Percentiles rank a stretch among this genome's conserved stretches.
These are phyloP conservation scores for Muscicapa adusta DNA, from an alignment of 2,113 vertebrate species.

Conservation along the genomic window DNA sequence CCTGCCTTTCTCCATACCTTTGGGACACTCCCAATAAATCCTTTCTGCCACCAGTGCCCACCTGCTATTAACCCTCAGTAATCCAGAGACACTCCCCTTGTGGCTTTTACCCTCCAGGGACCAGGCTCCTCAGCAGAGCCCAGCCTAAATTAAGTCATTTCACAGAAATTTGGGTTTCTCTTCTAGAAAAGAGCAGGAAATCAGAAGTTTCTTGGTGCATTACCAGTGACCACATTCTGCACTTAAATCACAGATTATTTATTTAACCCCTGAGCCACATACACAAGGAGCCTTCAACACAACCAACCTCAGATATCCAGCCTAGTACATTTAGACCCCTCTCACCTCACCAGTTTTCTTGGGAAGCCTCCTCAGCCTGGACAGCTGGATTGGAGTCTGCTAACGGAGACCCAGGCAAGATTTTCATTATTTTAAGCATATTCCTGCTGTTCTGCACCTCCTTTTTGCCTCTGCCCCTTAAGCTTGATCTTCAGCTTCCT, in stretches of 20 bases:
- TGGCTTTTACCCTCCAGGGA: background rate
- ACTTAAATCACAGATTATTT: background rate
- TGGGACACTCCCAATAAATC: background rate
- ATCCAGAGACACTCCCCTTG: background rate
- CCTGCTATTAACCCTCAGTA: background rate
- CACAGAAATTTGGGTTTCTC: background rate
- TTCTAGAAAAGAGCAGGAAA: background rate
- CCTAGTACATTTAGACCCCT: accelerated
- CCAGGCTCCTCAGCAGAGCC: background rate
- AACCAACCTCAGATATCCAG: background rate
- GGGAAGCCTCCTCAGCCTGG: background rate
- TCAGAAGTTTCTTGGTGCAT: too few relatives aligned
- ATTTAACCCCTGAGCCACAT: background rate
- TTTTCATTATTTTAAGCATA: background rate
- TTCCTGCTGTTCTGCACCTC: background rate
- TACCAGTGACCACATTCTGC: background rate
- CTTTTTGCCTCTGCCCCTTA: accelerated
- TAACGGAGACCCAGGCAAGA: background rate
- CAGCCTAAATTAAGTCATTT: background rate
- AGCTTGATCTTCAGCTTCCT: background rate
- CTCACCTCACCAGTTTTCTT: background rate
- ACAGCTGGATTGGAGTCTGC: background rate
- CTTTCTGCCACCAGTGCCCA: background rate
- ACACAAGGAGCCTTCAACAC: background rate
- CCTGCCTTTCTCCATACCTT: background rate